These are phyloP conservation scores for Aspidoscelis tigris DNA, from an alignment of 2,113 vertebrate genomes.

Conservation along the genomic window DNA sequence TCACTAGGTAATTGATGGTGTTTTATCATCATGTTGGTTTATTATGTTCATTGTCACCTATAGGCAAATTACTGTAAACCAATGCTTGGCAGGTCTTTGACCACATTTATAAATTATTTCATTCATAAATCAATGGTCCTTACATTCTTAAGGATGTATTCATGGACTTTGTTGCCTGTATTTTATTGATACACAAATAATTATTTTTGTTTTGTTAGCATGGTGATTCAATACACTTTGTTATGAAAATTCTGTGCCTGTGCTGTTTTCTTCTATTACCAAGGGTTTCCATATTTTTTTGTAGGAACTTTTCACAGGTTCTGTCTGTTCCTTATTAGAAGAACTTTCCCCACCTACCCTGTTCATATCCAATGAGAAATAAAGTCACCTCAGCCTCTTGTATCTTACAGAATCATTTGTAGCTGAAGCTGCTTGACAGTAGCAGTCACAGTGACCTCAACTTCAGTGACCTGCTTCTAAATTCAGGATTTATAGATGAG, in stretches of 20 bases:
- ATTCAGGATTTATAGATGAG: background rate
- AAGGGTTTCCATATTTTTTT: background rate
- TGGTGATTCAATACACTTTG: background rate
- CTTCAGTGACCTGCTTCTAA: background rate
- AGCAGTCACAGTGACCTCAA: background rate
- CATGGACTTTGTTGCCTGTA: no score
- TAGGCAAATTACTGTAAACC: no score
- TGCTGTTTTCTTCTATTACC: background rate
- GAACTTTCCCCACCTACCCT: background rate
- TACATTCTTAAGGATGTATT: no score
- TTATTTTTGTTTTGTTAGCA: background rate
- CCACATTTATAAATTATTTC: no score
- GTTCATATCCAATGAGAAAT: background rate
- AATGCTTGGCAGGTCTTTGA: no score
- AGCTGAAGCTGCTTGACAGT: background rate
- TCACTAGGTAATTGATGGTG: background rate
- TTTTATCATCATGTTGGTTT: no score
- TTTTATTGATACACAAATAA: background rate
- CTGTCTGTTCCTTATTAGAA: background rate
- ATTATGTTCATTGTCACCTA: no score
- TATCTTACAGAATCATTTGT: background rate
- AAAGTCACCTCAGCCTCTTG: background rate
- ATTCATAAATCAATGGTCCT: no score
- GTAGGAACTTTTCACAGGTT: background rate
- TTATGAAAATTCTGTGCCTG: background rate